phyloP scores from a whole-genome alignment of 2,797 vertebrate genomes.

The Scyliorhinus canicula region DNA sequence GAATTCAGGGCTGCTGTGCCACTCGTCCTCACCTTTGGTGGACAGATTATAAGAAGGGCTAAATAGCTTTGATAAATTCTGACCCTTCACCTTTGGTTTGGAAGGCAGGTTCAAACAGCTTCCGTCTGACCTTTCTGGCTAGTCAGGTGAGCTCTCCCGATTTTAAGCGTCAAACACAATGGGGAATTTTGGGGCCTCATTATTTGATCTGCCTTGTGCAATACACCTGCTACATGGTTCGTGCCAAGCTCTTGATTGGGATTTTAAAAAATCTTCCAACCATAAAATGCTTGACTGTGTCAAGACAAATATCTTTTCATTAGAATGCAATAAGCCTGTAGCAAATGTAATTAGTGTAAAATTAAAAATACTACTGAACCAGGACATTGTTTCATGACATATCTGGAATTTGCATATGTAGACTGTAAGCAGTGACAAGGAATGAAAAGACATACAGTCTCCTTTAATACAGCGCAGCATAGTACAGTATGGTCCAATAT shows the following conservation, averaged over 20 bases:
- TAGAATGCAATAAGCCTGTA: slow-evolving; percentile 33
- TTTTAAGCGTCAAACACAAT: not conserved
- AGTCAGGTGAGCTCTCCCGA: not conserved
- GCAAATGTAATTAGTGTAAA: slow-evolving; percentile 35
- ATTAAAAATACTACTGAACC: slow-evolving; percentile 34
- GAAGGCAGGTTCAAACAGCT: not conserved
- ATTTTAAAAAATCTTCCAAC: not conserved
- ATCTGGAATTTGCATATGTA: slow-evolving; percentile 6
- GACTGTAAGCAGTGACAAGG: not conserved
- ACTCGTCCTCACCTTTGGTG: not conserved
- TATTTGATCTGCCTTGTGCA: not conserved
- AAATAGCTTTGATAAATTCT: too few relatives aligned
- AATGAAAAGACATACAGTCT: not conserved
- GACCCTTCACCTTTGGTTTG: not conserved
- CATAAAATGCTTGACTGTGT: slow-evolving; percentile 9
- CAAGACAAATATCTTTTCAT: slow-evolving; percentile 34
- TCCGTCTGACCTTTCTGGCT: not conserved
- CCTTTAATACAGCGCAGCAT: not conserved
- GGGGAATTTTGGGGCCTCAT: not conserved
- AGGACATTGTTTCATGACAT: slow-evolving; percentile 15
- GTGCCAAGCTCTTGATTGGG: slow-evolving; percentile 15
- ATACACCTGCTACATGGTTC: not conserved
- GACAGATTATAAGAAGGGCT: not conserved
- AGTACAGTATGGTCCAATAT: not conserved
- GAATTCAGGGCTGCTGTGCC: not conserved